Conservation (phyloP, 2,888 invertebrate genomes). For the Apeira syringaria region DNA sequence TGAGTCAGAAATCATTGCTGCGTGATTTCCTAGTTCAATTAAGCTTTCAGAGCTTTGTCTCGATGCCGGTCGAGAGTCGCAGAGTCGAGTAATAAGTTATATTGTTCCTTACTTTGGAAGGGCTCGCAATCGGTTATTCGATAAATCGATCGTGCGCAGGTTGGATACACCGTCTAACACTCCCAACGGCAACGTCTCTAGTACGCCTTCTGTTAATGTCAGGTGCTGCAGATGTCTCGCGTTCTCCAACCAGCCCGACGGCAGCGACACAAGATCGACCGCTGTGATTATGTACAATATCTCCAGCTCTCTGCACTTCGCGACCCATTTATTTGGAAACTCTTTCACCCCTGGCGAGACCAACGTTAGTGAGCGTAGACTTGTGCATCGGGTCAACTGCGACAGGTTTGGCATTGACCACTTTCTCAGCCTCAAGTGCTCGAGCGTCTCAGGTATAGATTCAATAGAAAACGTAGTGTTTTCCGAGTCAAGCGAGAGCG, state of each 20-base stretch:
- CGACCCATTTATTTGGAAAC: constrained; percentile 14
- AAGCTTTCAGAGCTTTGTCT: no score
- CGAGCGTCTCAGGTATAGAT: constrained; percentile 1
- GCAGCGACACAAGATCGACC: background rate
- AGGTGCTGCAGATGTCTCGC: constrained; percentile 3
- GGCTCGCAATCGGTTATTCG: constrained; percentile 31
- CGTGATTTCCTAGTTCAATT: no score
- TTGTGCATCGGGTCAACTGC: constrained; percentile 7
- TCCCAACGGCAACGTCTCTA: constrained; percentile 30
- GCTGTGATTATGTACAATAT: background rate
- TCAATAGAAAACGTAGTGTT: background rate
- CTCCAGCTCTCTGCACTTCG: constrained; percentile 16
- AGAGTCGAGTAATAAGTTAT: no score
- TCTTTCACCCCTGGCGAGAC: constrained; percentile 29
- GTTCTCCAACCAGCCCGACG: background rate
- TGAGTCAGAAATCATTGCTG: no score
- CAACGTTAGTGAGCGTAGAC: constrained; percentile 27
- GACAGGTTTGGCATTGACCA: background rate
- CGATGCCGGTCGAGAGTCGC: no score
- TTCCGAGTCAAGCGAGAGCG: constrained; percentile 5
- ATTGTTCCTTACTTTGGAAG: constrained; percentile 38
- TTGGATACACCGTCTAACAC: constrained; percentile 31
- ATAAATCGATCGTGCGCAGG: constrained; percentile 32
- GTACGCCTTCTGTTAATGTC: constrained; percentile 12
- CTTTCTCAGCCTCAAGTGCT: constrained; percentile 10